Base-by-base conservation (phyloP, 92 coral and sea anemone genomes). In the Zoanthus sociatus region DNA sequence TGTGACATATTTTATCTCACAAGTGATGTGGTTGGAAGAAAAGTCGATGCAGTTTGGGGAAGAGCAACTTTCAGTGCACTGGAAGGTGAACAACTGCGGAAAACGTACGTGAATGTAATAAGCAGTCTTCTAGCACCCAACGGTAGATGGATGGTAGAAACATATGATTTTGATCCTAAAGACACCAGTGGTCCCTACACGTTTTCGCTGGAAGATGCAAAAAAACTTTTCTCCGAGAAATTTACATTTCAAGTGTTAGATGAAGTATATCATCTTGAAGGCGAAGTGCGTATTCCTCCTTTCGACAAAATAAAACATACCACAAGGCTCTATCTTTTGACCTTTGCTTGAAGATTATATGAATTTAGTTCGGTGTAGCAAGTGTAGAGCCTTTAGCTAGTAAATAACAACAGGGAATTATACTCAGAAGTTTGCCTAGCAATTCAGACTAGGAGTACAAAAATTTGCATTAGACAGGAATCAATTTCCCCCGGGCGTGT, bases 1-100 rank as follows among this genome's bases (percentile, higher is more conserved):
- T 81, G 89, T 54, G 83, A 90, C 58, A 71, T 78, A 20, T 73
- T 61, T 66, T 77, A 47, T 32, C 86, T 90, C 73, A 42, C 86
- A 72, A 79, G 82, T 77, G 76, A 79, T 17, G 82, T 86, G 15
- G 87, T 61, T 2, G 92, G 89, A 0, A 73, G 90, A 21, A 54
- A 73, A 7, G 78, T 90, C 53, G 89, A 90, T 86, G 92, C 89
- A 4, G 82, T 90, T 33, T 90, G 92, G 92, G 92, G 79, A 48
- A 69, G 92, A 67, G 89, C 86, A 16, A 78, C 92, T 20, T 54
- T 89, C 1, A 78, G 55, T 50, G 55, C 55, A 1, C 12, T 50
- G 55, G 55, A 50, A 50, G 55, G 55, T 50, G 55, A 50, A 50
- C 55, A 6, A 11, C 55, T 50, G 7, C 55, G 55, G 55, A 50